Evolutionary conservation across 2,797 vertebrate species (phyloP), one percentile per base, ranked within the genome.

Genomic region (Sciurus vulgaris): DNA sequence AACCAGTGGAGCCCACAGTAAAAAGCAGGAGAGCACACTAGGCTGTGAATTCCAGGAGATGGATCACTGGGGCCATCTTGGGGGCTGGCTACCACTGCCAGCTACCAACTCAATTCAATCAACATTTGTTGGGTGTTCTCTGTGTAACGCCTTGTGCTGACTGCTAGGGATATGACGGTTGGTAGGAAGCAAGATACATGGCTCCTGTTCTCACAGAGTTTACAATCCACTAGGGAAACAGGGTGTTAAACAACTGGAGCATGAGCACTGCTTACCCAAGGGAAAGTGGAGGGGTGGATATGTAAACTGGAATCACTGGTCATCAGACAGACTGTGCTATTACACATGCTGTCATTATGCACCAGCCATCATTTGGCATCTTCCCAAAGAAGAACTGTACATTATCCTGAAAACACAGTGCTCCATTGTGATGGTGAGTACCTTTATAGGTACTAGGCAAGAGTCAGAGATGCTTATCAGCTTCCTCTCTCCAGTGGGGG

Each of bases 361-460:
- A 20, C 51, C 9, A 70, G 61, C 28, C 74, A 47, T 49, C 73
- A 24, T 65, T 79, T 33, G 51, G 70, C 70, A 22, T 47, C 85
- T 72, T 81, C 70, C 74, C 38, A 79, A 91, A 20, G 33, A 77
- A 86, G 76, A 91, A 91, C 89, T 69, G 56, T 65, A 77, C 61
- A 30, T 11, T 70, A 84, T 82, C 69, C 87, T 72, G 49, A 70
- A 61, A 54, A 91, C 49, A 93, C 47, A 87, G 59, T 38, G 33
- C 28, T 28, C 38, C 67, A 4, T 0, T 63, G 26, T 10, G 38
- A 89, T 12, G n/a, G 4, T 9, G 61, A 86, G n/a, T 38, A n/a
- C 65, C 38, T 89, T 81, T 47, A 17, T 4, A 85, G 83, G 74
- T 30, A 35, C 56, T 3, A 30, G 47, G 93, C 24, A 72, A n/a